phyloP scores from a whole-genome alignment of 2,888 invertebrate genomes.

The Hedychridium roseum region DNA sequence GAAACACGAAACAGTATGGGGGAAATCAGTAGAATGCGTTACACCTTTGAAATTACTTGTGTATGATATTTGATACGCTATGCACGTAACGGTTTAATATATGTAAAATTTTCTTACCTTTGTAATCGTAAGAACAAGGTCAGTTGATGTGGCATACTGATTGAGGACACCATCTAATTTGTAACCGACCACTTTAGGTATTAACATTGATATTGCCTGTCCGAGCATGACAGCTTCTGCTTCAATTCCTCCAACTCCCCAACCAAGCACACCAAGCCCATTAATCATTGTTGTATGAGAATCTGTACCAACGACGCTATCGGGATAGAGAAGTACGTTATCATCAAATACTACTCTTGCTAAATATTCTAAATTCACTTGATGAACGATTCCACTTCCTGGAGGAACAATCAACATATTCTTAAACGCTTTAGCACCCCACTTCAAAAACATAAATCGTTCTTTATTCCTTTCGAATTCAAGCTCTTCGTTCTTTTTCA shows the following conservation, averaged over 20 bases:
- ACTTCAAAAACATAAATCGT: constrained; percentile 95
- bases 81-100: no score
- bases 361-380: constrained; percentile 96
- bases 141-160: constrained; percentile 91
- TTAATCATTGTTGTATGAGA: constrained; percentile 99
- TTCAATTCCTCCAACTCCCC: constrained; percentile 97
- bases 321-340: constrained; percentile 77
- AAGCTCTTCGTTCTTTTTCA: constrained; percentile 90
- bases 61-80: no score
- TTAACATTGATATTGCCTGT: constrained; percentile 94
- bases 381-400: constrained; percentile 97
- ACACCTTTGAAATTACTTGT: no score
- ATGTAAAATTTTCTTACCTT: no score
- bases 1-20: no score
- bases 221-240: constrained; percentile 99
- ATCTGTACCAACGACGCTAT: constrained; percentile 96
- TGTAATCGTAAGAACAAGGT: constrained; percentile 95
- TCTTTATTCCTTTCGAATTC: constrained; percentile 97
- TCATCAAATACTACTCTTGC: constrained; percentile 88
- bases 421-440: constrained; percentile 95
- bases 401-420: constrained; percentile 98
- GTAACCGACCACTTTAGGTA: constrained; percentile 97
- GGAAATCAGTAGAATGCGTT: no score
- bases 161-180: constrained; percentile 82
- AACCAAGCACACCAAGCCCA: constrained; percentile 94